Evolutionary conservation across 2,113 vertebrate genomes (phyloP), one percentile per base, ranked within the genome.

Genomic region (Sylvilagus bachmani): DNA sequence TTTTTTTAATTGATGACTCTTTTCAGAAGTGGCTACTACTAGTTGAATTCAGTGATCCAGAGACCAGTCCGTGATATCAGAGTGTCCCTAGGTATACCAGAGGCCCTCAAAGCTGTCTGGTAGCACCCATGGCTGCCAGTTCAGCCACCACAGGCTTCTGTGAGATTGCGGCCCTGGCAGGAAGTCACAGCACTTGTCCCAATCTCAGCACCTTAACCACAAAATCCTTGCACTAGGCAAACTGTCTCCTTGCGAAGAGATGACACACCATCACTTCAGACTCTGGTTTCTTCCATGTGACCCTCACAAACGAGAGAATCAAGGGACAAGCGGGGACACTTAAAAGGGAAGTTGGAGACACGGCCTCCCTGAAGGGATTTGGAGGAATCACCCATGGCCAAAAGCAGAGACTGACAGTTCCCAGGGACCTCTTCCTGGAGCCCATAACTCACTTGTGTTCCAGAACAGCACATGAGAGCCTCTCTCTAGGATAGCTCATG

Each of bases 1-100:
- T 74, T 33, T 84, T 95, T 61, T 89, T 66, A 96, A 66, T 21
- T 38, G n/a, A 94, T 80, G 94, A 94, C 64, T 96, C 87, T 98
- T 94, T 97, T 81, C 94, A 85, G 86, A 96, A 92, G 21, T 73
- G 69, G 31, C 5, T 55, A 21, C 84, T 25, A 0, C 36, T n/a
- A 55, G 89, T 88, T 95, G 94, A 97, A 85, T 70, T 49, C 38
- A 75, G 83, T 14, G n/a, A 51, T 12, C 86, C 61, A 49, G 51
- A 93, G 27, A 22, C 21, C 90, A 67, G 86, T 51, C 38, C 51
- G 83, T 82, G 95, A 87, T 80, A 75, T 33, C 67, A 24, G 29
- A 55, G 70, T 81, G 17, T 29, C 95, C 49, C 0, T 11, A 31
- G 0, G 71, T 27, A 2, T 87, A 77, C 82, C 61, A 38, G 80